Conservation (phyloP, 2,113 vertebrate species). For the Chaenocephalus aceratus region DNA sequence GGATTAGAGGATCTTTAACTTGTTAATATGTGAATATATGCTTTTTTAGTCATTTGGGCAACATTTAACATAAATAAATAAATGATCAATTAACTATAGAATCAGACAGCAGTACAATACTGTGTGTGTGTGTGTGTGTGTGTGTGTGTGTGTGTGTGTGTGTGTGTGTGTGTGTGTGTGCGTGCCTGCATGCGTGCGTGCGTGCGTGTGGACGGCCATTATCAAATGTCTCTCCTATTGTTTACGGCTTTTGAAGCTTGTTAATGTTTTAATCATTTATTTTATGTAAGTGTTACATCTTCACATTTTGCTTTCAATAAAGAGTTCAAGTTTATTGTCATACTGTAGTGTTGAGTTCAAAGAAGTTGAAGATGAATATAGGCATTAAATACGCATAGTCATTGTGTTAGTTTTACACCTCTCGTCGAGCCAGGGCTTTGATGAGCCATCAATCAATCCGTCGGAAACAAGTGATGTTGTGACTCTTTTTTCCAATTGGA, state of each 20-base stretch:
- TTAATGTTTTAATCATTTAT: slow-evolving; percentile 13
- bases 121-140: too few relatives aligned
- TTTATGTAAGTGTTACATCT: slow-evolving; percentile 13
- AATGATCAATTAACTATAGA: slow-evolving; percentile 24
- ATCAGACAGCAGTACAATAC: background rate
- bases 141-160: too few relatives aligned
- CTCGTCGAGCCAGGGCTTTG: slow-evolving; percentile 65
- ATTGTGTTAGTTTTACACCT: slow-evolving; percentile 62
- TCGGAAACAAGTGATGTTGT: slow-evolving; percentile 71
- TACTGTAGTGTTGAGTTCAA: slow-evolving; percentile 29
- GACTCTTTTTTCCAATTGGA: slow-evolving; percentile 59
- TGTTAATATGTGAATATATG: too few relatives aligned
- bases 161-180: background rate
- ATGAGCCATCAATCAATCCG: slow-evolving; percentile 76
- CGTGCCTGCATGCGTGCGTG: background rate
- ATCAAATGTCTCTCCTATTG: background rate
- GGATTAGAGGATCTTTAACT: too few relatives aligned
- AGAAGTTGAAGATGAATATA: slow-evolving; percentile 33
- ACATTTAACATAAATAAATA: slow-evolving; percentile 2
- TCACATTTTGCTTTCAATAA: slow-evolving; percentile 26
- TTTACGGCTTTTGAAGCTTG: slow-evolving; percentile 4
- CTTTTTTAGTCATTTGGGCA: too few relatives aligned
- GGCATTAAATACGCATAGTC: slow-evolving; percentile 45
- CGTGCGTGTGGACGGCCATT: too few relatives aligned
- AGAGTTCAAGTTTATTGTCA: slow-evolving; percentile 53